phyloP scores from a whole-genome alignment of 2,888 invertebrate species.

The Platycnemis pennipes region DNA sequence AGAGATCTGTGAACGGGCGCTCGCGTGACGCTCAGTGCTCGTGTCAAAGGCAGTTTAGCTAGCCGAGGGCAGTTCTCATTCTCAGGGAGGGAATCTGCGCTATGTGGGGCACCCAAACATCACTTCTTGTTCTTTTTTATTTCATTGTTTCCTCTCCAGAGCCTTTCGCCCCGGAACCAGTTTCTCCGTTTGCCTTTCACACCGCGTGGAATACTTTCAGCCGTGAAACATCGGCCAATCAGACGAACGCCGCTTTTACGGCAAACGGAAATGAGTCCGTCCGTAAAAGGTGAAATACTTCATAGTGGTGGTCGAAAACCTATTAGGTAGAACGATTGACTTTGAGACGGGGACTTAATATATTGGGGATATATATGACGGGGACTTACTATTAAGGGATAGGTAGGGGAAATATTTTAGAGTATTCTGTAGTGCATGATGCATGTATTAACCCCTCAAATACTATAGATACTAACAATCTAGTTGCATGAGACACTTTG shows the following conservation, averaged over 20 bases:
- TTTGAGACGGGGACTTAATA: too few relatives aligned
- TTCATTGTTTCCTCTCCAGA: too few relatives aligned
- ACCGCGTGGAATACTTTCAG: background rate
- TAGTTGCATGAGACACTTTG: too few relatives aligned
- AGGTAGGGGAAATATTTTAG: too few relatives aligned
- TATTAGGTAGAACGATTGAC: too few relatives aligned
- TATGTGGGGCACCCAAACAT: background rate
- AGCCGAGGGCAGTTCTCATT: background rate
- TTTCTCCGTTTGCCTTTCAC: constrained; percentile 31
- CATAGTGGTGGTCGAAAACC: too few relatives aligned
- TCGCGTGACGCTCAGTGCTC: background rate
- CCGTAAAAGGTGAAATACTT: background rate
- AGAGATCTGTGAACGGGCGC: too few relatives aligned
- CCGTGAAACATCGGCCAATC: background rate
- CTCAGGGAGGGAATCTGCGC: background rate
- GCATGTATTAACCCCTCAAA: too few relatives aligned
- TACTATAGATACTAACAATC: too few relatives aligned
- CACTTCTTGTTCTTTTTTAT: background rate
- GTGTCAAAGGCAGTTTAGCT: background rate
- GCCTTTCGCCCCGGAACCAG: constrained; percentile 2
- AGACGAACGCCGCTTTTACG: background rate
- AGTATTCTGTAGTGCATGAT: too few relatives aligned
- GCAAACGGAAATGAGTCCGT: background rate
- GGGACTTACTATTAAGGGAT: too few relatives aligned
- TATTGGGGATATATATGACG: too few relatives aligned